Percentiles rank a stretch among this genome's conserved stretches.
Evolutionary conservation across 1,140 invertebrate genomes (phyloP).

Genomic region (Penaeus japonicus): DNA sequence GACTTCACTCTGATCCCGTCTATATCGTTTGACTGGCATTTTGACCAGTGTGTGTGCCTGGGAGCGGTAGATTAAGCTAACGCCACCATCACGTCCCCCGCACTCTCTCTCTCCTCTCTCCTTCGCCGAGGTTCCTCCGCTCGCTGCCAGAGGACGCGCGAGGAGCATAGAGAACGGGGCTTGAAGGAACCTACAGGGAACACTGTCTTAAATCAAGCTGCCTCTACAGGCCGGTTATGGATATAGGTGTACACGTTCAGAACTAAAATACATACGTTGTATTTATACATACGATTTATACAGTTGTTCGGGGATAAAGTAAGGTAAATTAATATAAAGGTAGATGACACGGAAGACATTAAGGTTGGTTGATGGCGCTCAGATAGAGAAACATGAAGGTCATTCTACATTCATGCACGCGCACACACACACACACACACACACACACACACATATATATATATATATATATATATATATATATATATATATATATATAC

Average conservation of each 20-base stretch:
- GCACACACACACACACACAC: background rate
- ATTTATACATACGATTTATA: no score
- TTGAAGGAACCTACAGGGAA: background rate
- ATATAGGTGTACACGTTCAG: no score
- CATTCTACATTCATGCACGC: background rate
- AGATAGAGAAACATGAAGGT: no score
- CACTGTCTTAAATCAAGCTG: background rate
- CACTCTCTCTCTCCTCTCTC: background rate
- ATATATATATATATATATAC: constrained; percentile 6
- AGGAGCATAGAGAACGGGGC: background rate
- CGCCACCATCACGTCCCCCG: constrained; percentile 15
- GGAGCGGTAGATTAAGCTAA: constrained; percentile 22
- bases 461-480: background rate
- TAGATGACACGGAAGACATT: no score
- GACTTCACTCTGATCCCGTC: constrained; percentile 86
- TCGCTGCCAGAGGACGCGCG: constrained; percentile 27
- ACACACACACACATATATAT: background rate
- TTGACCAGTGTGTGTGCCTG: constrained; percentile 30
- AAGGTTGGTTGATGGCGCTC: no score
- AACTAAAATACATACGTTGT: no score
- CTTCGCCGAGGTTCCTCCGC: background rate
- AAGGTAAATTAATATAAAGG: no score
- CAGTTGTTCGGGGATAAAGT: no score
- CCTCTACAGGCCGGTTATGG: background rate
- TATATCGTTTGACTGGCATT: constrained; percentile 59